Percentiles rank a stretch among this genome's conserved stretches.
Evolutionary conservation across 2,113 vertebrate species (phyloP).

Genomic region (Oryzias javanicus): DNA sequence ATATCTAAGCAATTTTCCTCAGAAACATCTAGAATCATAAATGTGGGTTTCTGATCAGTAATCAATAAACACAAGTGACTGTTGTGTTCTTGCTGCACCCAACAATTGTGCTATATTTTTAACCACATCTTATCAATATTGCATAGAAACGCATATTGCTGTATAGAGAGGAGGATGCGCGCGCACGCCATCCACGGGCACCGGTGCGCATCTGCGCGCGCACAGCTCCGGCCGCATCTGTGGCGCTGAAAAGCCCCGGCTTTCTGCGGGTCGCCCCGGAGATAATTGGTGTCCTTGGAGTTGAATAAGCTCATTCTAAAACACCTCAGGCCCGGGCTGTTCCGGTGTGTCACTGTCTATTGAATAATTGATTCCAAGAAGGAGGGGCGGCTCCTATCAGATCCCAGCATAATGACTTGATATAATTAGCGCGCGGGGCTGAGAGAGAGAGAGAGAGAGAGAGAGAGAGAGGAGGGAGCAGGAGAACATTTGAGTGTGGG

Average conservation of each 20-base stretch:
- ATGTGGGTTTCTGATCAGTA: no score
- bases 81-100: no score
- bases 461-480: neutral
- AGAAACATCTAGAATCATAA: no score
- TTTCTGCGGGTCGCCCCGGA: conserved; percentile 89
- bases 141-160: no score
- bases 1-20: no score
- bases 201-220: conserved; percentile 18
- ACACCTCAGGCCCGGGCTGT: conserved; percentile 87
- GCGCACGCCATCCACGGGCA: no score
- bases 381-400: conserved; percentile 90
- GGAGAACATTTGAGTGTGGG: conserved; percentile 48
- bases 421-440: conserved; percentile 93
- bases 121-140: no score
- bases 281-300: conserved; percentile 99
- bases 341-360: conserved; percentile 88
- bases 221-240: conserved; percentile 80
- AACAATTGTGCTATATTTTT: no score
- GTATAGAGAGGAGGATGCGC: no score
- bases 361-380: conserved; percentile 98
- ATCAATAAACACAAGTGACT: no score
- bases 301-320: conserved; percentile 94
- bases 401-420: conserved; percentile 98
- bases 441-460: conserved; percentile 1
- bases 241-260: conserved; percentile 80